Conservation (phyloP, 2,113 vertebrate genomes). For the Sinocyclocheilus anophthalmus region DNA sequence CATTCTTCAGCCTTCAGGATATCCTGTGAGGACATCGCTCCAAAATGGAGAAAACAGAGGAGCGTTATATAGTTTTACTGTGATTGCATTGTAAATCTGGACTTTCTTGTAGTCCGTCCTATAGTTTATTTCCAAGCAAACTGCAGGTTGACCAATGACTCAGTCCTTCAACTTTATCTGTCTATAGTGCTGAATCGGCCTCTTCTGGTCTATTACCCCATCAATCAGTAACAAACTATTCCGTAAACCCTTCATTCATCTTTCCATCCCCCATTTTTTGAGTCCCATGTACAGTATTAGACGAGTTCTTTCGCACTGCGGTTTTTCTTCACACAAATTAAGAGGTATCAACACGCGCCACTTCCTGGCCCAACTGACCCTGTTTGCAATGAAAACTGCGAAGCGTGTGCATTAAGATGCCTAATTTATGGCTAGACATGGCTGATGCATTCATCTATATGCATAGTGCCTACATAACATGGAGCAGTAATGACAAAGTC, state of each 20-base stretch:
- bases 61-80: not conserved
- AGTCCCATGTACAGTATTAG: not conserved
- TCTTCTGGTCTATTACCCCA: conserved; percentile 76
- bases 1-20: not conserved
- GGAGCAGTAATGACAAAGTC: not conserved
- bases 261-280: conserved; percentile 1
- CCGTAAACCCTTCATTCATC: conserved; percentile 50
- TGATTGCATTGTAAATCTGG: not conserved
- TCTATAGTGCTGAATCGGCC: conserved; percentile 76
- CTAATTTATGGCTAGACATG: conserved; percentile 44
- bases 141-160: conserved; percentile 50
- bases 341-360: conserved; percentile 3
- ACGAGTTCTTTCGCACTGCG: not conserved
- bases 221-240: conserved; percentile 76
- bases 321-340: conserved; percentile 3
- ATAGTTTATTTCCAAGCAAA: conserved; percentile 37
- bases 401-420: conserved; percentile 44
- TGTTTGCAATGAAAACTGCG: not conserved
- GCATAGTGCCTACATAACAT: conserved; percentile 18
- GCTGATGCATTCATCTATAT: conserved; percentile 26
- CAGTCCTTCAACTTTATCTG: conserved; percentile 52
- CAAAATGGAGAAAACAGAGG: conserved; percentile 6
- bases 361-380: conserved; percentile 10
- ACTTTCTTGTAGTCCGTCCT: conserved; percentile 15
- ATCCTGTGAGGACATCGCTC: not conserved